Base-by-base conservation (phyloP, 2,797 vertebrate genomes). In the Zalophus californianus region DNA sequence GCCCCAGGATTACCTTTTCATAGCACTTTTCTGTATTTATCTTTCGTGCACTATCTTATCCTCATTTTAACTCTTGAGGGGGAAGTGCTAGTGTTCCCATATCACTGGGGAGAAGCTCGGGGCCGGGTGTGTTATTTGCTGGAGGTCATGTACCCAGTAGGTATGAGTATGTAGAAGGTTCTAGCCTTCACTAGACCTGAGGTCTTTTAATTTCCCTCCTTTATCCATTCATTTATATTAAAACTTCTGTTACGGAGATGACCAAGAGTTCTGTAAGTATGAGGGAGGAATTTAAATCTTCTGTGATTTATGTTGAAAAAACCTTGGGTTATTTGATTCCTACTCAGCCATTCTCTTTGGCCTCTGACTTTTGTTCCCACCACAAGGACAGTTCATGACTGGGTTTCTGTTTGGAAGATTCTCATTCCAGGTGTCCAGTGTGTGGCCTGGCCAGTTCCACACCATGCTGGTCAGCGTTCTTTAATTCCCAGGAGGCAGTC, bases 201-300 rank as follows among this genome's bases (percentile, higher is more conserved):
- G 50, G n/a, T 52, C 20, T 94, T 90, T 84, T 41, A 79, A 64
- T 90, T 62, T 13, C 21, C 90, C 11, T 77, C 56, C n/a, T 84
- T 88, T 70, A 54, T 60, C 72, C 79, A 32, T 27, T 70, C 58
- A 52, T 72, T 96, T 72, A 73, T 66, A 48, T 84, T 27, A 70
- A 62, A 41, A 52, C 18, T 58, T 68, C 68, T 48, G 3, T 66
- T 84, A 75, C 38, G 54, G 58, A 91, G 68, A 80, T 27, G 27
- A 64, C 13, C 50, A 56, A 29, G 50, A 75, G 32, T 88, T 86
- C 77, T 79, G 13, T 77, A 94, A 64, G 48, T 5, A 21, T 23
- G 50, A 86, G 72, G 29, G 16, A 60, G 52, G 23, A 62, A 62
- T 82, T 95, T 85, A 96, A 89, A 70, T 84, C 44, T 82, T 44